phyloP scores from a whole-genome alignment of 2,797 vertebrate species.

The Pangasius mekongensis region DNA sequence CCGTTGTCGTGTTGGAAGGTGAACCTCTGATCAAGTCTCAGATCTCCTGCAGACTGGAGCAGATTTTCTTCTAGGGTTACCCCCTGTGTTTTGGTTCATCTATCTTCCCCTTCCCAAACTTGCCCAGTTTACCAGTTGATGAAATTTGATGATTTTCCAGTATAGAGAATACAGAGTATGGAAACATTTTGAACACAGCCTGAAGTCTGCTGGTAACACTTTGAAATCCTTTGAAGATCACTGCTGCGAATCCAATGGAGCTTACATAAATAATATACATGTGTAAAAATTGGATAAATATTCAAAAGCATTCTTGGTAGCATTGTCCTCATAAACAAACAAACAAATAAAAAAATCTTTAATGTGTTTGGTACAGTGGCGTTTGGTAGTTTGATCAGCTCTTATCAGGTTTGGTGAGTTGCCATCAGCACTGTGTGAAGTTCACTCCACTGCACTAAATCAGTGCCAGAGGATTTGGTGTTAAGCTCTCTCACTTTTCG shows the following conservation, averaged over 20 bases:
- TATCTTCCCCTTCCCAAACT: background rate
- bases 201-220: background rate
- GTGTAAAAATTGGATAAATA: background rate
- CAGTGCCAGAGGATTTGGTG: background rate
- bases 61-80: background rate
- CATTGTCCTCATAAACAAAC: background rate
- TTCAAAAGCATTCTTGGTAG: background rate
- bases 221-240: background rate
- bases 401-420: background rate
- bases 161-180: background rate
- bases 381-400: background rate
- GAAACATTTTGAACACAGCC: background rate
- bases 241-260: background rate
- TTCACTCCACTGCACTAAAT: constrained; percentile 6
- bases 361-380: background rate
- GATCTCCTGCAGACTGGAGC: background rate
- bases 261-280: background rate
- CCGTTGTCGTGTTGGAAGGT: background rate
- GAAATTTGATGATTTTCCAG: background rate
- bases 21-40: background rate
- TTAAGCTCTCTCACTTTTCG: constrained; percentile 33
- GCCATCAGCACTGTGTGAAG: background rate
- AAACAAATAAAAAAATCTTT: background rate
- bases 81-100: background rate
- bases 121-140: background rate